These are phyloP conservation scores for Chondrilla cf. caribensis DNA, from an alignment of 37 sponge, comb jelly and placozoan genomes.

Conservation along the genomic window DNA sequence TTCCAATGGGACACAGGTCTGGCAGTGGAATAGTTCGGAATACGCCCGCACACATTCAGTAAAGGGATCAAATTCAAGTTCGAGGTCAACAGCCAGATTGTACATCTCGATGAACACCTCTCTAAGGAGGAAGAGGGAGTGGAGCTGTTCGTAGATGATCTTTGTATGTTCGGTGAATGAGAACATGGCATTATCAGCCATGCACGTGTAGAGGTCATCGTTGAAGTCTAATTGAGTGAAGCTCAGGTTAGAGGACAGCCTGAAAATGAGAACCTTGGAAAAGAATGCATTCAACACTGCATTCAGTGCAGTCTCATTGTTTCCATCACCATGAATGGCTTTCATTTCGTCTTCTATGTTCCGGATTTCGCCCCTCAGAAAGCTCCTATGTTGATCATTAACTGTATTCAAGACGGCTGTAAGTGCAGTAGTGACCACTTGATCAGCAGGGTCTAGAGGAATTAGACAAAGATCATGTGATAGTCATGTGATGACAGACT, in stretches of 20 bases:
- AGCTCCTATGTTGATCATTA: too few relatives aligned
- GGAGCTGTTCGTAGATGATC: not conserved
- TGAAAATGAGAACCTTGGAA: not conserved
- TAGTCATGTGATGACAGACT: too few relatives aligned
- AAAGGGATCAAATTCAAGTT: not conserved
- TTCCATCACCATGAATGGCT: too few relatives aligned
- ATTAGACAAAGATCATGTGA: too few relatives aligned
- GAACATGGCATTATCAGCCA: not conserved
- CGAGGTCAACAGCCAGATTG: not conserved
- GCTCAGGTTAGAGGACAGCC: too few relatives aligned
- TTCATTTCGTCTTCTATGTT: too few relatives aligned
- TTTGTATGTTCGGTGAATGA: not conserved
- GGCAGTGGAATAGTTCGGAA: slow-evolving; percentile 13
- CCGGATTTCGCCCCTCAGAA: too few relatives aligned
- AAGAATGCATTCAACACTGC: not conserved
- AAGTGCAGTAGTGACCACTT: too few relatives aligned
- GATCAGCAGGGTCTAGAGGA: too few relatives aligned
- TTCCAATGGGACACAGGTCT: not conserved
- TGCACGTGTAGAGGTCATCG: not conserved
- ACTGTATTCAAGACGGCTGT: too few relatives aligned
- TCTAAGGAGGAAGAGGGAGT: not conserved
- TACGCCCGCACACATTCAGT: slow-evolving; percentile 14
- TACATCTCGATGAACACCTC: not conserved
- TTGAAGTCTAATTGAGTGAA: not conserved
- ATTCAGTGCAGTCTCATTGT: too few relatives aligned